Evolutionary conservation across 2,888 invertebrate genomes (phyloP), one percentile per base, ranked within the genome.

Genomic region (Malthinus flaveolus): DNA sequence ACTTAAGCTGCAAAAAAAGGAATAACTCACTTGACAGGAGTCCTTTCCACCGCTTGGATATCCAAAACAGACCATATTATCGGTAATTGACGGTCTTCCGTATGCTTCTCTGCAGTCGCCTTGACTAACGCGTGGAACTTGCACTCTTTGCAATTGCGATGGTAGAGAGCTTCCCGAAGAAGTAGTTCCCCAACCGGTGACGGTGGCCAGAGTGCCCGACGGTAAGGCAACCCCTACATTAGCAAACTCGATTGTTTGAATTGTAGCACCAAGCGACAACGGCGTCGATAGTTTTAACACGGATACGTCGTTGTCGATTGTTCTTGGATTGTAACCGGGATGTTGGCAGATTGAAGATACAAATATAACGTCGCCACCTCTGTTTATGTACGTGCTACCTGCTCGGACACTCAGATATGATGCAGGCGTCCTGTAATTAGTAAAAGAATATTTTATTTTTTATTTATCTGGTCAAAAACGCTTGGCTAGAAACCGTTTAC

Each of bases 91-190:
- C 3, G 4, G 1, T 34, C 1, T 10, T 36, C 58, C 56, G 33
- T 68, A 66, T 7, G 54, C 54, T 1, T 32, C n/a, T 34, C 59
- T 63, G 52, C 78, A 78, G 12, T 70, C 68, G 0, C 35, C 52
- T 23, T 70, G 69, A 58, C 57, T 56, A 3, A 73, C 65, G 33
- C 74, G 72, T 8, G 64, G 52, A 7, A 78, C 71, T 4, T 64
- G 12, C 1, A 70, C 74, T 5, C 68, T 69, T 66, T 76, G 75
- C 1, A 79, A 65, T n/a, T 55, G 11, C 1, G 9, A 51, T 15
- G 73, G 69, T 1, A 62, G 57, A 0, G 9, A 3, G 9, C 72
- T 73, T n/a, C 66, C 69, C 11, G 34, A 36, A 12, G 8, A 11
- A 32, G 32, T 8, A 9, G 32, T 39, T 7, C 62, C 61, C 62